Percentiles rank a stretch among this genome's conserved stretches.
These are phyloP conservation scores for Pantelozetes paolii DNA, from an alignment of 2,888 invertebrate species.

Conservation along the genomic window DNA sequence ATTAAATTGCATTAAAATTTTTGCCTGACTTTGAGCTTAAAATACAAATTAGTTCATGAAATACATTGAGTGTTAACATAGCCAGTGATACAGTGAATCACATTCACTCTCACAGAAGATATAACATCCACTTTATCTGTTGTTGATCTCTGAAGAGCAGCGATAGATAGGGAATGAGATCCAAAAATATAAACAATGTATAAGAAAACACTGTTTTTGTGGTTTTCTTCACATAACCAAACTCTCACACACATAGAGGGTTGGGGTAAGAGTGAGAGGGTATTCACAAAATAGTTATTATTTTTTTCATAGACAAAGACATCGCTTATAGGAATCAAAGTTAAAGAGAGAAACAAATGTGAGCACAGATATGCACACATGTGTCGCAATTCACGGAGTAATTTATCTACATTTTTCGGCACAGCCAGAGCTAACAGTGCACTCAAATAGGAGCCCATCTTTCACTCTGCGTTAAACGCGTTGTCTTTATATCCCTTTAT, in stretches of 20 bases:
- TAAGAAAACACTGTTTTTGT: constrained; percentile 2
- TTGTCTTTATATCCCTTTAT: constrained; percentile 10
- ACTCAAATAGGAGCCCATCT: constrained; percentile 6
- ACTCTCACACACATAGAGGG: not conserved
- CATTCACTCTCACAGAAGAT: not conserved
- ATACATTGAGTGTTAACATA: not conserved
- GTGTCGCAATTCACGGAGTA: constrained; percentile 23
- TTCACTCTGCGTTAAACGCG: not conserved
- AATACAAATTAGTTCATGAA: not conserved
- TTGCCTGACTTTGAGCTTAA: not conserved
- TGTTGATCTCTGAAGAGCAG: not conserved
- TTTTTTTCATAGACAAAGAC: not conserved
- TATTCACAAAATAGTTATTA: not conserved
- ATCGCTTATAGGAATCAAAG: constrained; percentile 3
- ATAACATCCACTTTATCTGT: constrained; percentile 4
- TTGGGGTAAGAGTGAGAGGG: not conserved
- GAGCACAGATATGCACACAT: not conserved
- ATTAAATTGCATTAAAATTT: not conserved
- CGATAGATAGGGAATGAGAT: not conserved
- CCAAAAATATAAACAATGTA: not conserved
- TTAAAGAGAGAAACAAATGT: not conserved
- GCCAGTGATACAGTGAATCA: not conserved
- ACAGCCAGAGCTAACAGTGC: not conserved
- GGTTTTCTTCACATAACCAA: not conserved
- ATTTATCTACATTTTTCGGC: constrained; percentile 10